Conservation (phyloP, 2,113 vertebrate species). For the Bufo gargarizans region DNA sequence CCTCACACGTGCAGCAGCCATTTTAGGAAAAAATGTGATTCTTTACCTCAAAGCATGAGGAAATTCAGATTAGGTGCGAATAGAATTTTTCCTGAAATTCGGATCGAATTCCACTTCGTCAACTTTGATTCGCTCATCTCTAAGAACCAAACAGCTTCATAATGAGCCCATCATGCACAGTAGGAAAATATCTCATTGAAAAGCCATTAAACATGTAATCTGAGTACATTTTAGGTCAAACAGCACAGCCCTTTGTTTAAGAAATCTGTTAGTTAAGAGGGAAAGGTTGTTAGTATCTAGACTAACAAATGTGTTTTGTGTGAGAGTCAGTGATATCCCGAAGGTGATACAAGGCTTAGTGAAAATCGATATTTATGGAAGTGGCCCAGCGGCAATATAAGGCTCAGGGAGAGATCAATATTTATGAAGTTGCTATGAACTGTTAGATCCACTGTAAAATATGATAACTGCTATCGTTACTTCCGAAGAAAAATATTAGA, state of each 20-base stretch:
- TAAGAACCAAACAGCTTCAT: background rate
- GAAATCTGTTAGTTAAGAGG: background rate
- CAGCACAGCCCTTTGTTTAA: background rate
- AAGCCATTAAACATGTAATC: background rate
- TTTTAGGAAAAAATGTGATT: no score
- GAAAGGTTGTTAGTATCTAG: background rate
- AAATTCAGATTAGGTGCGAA: no score
- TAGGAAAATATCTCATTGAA: background rate
- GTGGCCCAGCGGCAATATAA: background rate
- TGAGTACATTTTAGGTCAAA: background rate
- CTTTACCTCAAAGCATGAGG: no score
- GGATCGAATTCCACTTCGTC: no score
- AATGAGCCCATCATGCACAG: background rate
- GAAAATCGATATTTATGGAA: slow-evolving; percentile 16
- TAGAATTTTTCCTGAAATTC: no score
- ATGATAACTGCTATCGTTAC: background rate
- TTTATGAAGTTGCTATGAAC: background rate
- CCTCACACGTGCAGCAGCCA: no score
- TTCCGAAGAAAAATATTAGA: background rate
- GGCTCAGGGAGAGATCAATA: background rate
- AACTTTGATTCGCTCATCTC: no score
- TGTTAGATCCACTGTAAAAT: background rate
- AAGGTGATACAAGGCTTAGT: background rate
- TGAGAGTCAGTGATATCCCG: background rate
- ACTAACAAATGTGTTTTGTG: background rate